Conservation (phyloP, 2,888 invertebrate genomes). For the Thera britannica region DNA sequence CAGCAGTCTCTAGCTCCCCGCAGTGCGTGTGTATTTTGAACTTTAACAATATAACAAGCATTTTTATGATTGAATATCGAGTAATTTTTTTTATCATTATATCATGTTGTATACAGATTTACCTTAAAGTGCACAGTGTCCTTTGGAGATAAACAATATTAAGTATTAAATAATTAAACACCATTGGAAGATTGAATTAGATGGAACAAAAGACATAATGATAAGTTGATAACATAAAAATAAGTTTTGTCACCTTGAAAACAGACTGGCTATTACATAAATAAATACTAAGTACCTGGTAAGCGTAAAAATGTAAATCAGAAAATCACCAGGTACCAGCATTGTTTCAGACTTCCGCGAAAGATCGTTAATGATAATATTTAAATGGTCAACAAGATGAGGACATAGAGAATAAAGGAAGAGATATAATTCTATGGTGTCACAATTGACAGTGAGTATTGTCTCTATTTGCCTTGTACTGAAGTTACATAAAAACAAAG, state of each 20-base stretch:
- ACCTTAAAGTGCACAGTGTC: background rate
- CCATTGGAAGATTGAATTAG: conserved; percentile 34
- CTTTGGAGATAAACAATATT: background rate
- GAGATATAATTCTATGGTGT: conserved; percentile 15
- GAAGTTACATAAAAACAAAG: no score
- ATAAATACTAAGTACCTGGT: conserved; percentile 13
- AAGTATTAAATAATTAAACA: background rate
- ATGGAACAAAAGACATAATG: conserved; percentile 39
- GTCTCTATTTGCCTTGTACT: conserved; percentile 45
- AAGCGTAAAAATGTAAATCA: conserved; percentile 6
- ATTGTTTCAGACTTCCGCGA: conserved; percentile 23
- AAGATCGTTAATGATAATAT: conserved; percentile 9
- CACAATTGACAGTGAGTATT: conserved; percentile 34
- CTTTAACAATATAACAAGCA: no score
- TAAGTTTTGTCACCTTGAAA: conserved; percentile 28
- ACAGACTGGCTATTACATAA: conserved; percentile 14
- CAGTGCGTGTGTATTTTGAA: no score
- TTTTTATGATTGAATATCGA: no score
- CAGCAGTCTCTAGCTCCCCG: no score
- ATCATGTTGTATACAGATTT: background rate
- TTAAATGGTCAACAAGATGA: conserved; percentile 23
- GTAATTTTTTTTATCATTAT: background rate
- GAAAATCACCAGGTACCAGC: conserved; percentile 1
- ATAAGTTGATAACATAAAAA: conserved; percentile 32
- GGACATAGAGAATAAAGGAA: conserved; percentile 4